phyloP scores from a whole-genome alignment of 1,140 invertebrate genomes.

The Elysia chlorotica region DNA sequence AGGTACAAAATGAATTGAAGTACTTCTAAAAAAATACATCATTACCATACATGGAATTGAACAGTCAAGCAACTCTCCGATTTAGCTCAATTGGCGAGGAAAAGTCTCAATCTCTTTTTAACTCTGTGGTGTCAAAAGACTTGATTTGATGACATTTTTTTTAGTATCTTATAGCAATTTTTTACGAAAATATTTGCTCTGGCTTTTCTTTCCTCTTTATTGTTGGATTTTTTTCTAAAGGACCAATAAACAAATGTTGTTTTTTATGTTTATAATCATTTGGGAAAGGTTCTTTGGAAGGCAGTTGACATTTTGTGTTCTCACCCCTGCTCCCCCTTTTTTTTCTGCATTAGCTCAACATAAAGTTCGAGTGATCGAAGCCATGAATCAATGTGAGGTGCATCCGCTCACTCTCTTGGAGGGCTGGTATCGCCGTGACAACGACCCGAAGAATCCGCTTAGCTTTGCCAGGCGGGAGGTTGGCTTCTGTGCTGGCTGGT shows the following conservation, averaged over 20 bases:
- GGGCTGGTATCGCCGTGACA: conserved; percentile 58
- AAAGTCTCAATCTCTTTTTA: too few relatives aligned
- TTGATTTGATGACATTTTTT: too few relatives aligned
- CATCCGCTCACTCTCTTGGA: conserved; percentile 47
- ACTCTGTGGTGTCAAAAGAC: too few relatives aligned
- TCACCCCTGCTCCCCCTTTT: background rate
- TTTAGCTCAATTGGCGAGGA: too few relatives aligned
- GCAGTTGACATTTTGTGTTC: background rate
- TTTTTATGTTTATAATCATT: background rate
- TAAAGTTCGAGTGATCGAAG: conserved; percentile 78
- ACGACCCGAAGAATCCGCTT: conserved; percentile 65
- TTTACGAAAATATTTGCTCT: background rate
- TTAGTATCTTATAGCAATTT: too few relatives aligned
- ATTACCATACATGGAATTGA: too few relatives aligned
- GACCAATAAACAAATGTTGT: background rate
- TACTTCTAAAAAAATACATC: too few relatives aligned
- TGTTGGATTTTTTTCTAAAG: background rate
- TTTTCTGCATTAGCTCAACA: conserved; percentile 85
- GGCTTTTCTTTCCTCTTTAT: background rate
- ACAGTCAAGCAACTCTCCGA: too few relatives aligned
- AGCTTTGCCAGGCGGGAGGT: conserved; percentile 77
- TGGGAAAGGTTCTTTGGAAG: background rate
- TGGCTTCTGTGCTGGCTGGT: conserved; percentile 92
- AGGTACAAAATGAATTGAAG: too few relatives aligned
- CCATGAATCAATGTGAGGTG: conserved; percentile 28